A percentile compares a stretch with the other conserved stretches of the same genome.
Conservation (phyloP, 2,113 vertebrate species). For the Albula glossodonta region DNA sequence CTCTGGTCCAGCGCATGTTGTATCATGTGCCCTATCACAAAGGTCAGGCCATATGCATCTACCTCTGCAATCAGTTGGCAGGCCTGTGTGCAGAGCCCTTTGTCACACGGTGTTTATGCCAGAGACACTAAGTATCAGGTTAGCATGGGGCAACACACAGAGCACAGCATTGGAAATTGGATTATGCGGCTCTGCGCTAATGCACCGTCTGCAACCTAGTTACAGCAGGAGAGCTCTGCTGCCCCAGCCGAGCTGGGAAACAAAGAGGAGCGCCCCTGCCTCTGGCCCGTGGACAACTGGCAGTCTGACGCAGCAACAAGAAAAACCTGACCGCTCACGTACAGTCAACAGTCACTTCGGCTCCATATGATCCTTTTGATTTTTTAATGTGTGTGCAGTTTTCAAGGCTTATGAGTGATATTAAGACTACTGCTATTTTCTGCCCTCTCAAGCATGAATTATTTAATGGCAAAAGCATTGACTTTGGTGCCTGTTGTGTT, state of each 20-base stretch:
- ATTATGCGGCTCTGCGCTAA: slow-evolving; percentile 64
- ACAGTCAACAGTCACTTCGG: neutral
- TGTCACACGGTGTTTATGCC: slow-evolving; percentile 13
- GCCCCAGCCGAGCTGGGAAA: neutral
- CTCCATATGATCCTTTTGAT: neutral
- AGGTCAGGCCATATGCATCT: neutral
- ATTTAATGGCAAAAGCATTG: neutral
- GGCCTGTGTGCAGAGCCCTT: neutral
- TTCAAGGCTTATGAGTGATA: neutral
- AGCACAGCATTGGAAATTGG: slow-evolving; percentile 65
- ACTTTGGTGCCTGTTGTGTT: neutral
- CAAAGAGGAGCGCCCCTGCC: neutral
- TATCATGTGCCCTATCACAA: neutral
- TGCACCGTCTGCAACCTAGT: slow-evolving; percentile 59
- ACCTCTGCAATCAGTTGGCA: neutral
- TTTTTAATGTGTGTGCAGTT: neutral
- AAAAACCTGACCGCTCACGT: neutral
- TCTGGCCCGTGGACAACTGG: neutral
- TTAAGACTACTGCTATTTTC: neutral
- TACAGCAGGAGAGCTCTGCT: slow-evolving; percentile 41
- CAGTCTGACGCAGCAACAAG: neutral
- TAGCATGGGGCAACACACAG: slow-evolving; percentile 48
- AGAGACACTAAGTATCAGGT: slow-evolving; percentile 41
- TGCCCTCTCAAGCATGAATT: neutral
- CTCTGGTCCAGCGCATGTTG: neutral